Evolutionary conservation across 2,113 vertebrate species (phyloP).

Genomic region (Syngnathoides biaculeatus): DNA sequence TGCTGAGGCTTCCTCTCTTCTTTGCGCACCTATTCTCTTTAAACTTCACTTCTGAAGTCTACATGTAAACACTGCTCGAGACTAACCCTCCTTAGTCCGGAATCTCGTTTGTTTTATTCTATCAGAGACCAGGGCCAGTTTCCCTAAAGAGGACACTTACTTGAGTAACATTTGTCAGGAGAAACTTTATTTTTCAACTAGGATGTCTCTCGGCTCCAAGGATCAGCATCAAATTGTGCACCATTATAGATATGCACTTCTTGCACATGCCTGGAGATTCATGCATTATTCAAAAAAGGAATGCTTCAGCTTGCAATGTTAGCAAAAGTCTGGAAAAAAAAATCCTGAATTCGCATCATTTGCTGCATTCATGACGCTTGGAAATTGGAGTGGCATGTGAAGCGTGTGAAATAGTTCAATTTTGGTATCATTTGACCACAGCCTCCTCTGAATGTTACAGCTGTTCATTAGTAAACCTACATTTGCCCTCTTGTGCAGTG

Average conservation of each 20-base stretch:
- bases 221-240: neutral
- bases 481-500: too few species aligned
- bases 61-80: slow-evolving; percentile 61
- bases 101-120: slow-evolving; percentile 52
- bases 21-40: slow-evolving; percentile 67
- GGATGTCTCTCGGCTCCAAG: neutral
- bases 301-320: neutral
- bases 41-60: slow-evolving; percentile 69
- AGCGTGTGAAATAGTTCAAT: too few species aligned
- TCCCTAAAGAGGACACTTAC: slow-evolving; percentile 41
- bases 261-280: neutral
- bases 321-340: neutral
- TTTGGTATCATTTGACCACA: too few species aligned
- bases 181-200: neutral
- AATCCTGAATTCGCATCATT: neutral
- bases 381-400: neutral
- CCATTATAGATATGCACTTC: neutral
- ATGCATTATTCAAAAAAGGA: slow-evolving; percentile 1
- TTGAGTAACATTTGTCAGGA: slow-evolving; percentile 33
- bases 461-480: too few species aligned
- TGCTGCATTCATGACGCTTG: neutral
- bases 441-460: too few species aligned
- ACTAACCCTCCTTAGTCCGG: slow-evolving; percentile 52
- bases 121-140: slow-evolving; percentile 42
- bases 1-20: slow-evolving; percentile 67